Conservation (phyloP, 2,797 vertebrate species). For the Catamblyrhynchus diadema region DNA sequence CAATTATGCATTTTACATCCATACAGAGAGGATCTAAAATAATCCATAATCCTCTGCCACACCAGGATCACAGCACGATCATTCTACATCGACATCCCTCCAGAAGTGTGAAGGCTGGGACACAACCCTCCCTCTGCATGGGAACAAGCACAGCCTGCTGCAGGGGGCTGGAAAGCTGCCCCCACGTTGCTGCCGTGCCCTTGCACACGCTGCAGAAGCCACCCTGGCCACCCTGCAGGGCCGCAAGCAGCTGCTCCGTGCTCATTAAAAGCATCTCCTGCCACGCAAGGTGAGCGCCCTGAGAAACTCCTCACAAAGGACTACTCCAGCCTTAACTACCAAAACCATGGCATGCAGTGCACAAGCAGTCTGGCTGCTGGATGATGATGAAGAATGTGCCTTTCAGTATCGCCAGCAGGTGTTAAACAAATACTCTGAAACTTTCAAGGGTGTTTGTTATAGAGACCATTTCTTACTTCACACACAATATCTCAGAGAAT, state of each 20-base stretch:
- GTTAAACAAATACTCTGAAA: background rate
- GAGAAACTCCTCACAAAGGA: background rate
- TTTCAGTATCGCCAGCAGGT: background rate
- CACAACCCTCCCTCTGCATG: background rate
- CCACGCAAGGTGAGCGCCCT: background rate
- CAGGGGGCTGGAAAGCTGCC: background rate
- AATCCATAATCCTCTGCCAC: background rate
- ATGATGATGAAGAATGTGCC: background rate
- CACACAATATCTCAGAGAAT: background rate
- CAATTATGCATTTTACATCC: background rate
- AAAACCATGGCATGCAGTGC: fast-evolving
- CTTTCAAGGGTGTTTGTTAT: background rate
- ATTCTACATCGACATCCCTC: background rate
- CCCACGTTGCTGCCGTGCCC: background rate
- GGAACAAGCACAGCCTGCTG: background rate
- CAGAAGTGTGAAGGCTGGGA: fast-evolving
- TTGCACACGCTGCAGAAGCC: background rate
- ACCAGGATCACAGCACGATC: fast-evolving
- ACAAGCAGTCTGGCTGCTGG: background rate
- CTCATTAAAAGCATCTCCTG: background rate
- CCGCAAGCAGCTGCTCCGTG: background rate
- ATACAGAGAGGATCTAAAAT: background rate
- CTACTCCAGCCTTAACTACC: background rate
- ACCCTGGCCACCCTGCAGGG: fast-evolving
- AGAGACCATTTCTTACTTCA: background rate